Evolutionary conservation across 2,797 vertebrate species (phyloP), one percentile per base, ranked within the genome.

Genomic region (Discoglossus pictus): DNA sequence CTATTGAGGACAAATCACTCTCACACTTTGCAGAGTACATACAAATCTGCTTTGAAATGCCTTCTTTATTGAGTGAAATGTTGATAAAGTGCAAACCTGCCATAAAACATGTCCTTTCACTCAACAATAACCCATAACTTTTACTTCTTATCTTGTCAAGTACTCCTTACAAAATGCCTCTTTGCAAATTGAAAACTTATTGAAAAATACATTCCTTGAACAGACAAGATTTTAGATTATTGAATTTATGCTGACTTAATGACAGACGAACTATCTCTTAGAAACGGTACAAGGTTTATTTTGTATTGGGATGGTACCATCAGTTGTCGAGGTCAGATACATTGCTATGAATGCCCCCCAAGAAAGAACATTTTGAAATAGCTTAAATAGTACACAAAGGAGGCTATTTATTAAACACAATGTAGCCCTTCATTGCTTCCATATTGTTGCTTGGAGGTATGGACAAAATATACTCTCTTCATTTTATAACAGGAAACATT

Each of bases 121-220:
- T 69, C 67, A 62, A 47, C 67, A 62, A 43, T 62, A 53, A 39
- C 59, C 55, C 67, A 69, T 69, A 62, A 61, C 48, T 55, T 62
- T 52, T 54, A 23, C 48, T 62, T 61, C 17, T 62, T 61, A 62
- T 62, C 50, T 54, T 62, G 34, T 44, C 23, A 8, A 25, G 18
- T 53, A 11, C 21, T 54, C 47, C 12, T 38, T 21, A n/a, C 48
- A 47, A 31, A 18, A 53, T 18, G 42, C 48, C 46, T 58, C 27
- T 36, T 20, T 61, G 54, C 66, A 68, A 68, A 68, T 51, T 54
- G 66, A 23, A 47, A 54, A 34, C 56, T 61, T 61, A 53, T 27
- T 62, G 59, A 47, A 21, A n/a, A 55, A 40, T 25, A 20, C 66
- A 69, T 62, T 62, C 42, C 55, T 69, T 50, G 15, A 61, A 61